phyloP scores from a whole-genome alignment of 1,140 invertebrate genomes.

The Pseudobourletiella spinata region DNA sequence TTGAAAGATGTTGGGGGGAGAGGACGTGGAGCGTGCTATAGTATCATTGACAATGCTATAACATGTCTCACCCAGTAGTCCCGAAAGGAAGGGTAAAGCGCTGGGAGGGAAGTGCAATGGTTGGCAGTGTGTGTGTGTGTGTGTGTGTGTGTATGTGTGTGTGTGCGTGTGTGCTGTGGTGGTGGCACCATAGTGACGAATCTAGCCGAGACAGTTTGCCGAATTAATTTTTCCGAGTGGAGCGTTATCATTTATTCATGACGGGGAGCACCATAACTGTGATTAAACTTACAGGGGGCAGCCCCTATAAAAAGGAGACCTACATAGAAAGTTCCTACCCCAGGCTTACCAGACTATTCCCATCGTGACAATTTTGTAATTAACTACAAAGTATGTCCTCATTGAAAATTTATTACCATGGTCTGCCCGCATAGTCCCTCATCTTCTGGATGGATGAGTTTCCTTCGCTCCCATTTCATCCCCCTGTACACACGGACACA shows the following conservation, averaged over 20 bases:
- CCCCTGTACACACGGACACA: no score
- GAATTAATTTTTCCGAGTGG: constrained; percentile 38
- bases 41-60: constrained; percentile 10
- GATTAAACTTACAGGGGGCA: constrained; percentile 37
- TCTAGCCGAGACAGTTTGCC: constrained; percentile 36
- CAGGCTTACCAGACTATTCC: constrained; percentile 30
- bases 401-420: constrained; percentile 33
- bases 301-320: constrained; percentile 10
- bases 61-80: background rate
- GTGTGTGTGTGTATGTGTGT: no score
- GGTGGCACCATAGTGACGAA: constrained; percentile 28
- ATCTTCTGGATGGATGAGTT: constrained; percentile 20
- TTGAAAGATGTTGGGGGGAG: constrained; percentile 1
- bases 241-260: constrained; percentile 37
- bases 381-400: constrained; percentile 36
- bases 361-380: constrained; percentile 36
- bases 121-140: no score
- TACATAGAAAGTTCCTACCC: background rate
- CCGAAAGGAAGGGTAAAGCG: background rate
- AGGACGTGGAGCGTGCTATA: no score
- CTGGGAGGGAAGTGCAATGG: no score
- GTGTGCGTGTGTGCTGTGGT: no score
- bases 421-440: background rate
- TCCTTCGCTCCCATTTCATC: constrained; percentile 4
- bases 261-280: constrained; percentile 35